phyloP scores from a whole-genome alignment of 2,888 invertebrate species.

The Folsomia manolachei region DNA sequence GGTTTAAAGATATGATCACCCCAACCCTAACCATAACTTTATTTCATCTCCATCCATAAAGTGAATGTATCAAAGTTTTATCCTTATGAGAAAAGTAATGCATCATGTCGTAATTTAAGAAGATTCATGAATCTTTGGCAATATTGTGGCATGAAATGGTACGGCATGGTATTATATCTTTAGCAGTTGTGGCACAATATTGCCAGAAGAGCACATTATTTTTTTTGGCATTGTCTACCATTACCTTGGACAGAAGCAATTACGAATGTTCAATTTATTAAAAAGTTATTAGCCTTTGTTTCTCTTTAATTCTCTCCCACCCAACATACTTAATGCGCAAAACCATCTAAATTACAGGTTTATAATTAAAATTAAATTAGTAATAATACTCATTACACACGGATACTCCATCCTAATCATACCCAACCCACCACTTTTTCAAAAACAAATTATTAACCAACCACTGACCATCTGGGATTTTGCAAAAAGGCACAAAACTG shows the following conservation, averaged over 20 bases:
- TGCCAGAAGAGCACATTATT: background rate
- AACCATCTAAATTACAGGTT: background rate
- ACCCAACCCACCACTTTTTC: too few relatives aligned
- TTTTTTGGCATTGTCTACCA: background rate
- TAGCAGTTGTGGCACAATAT: too few relatives aligned
- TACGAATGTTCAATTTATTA: background rate
- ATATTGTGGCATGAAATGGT: too few relatives aligned
- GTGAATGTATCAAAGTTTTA: too few relatives aligned
- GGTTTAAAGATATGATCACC: background rate
- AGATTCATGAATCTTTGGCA: background rate
- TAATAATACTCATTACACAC: background rate
- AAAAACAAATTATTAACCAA: too few relatives aligned
- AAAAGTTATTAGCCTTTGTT: background rate
- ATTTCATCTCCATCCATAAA: too few relatives aligned
- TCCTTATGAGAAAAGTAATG: too few relatives aligned
- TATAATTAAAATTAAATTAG: background rate
- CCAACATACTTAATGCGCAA: background rate
- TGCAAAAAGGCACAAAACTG: background rate
- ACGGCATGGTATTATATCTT: too few relatives aligned
- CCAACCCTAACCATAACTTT: background rate
- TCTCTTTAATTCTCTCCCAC: background rate
- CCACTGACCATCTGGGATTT: slow-evolving; percentile 6
- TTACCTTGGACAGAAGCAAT: background rate
- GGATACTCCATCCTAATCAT: too few relatives aligned
- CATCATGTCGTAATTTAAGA: background rate